A percentile compares a stretch with the other conserved stretches of the same genome.
These are phyloP conservation scores for Nothocercus julius DNA, from an alignment of 2,113 vertebrate genomes.

Conservation along the genomic window DNA sequence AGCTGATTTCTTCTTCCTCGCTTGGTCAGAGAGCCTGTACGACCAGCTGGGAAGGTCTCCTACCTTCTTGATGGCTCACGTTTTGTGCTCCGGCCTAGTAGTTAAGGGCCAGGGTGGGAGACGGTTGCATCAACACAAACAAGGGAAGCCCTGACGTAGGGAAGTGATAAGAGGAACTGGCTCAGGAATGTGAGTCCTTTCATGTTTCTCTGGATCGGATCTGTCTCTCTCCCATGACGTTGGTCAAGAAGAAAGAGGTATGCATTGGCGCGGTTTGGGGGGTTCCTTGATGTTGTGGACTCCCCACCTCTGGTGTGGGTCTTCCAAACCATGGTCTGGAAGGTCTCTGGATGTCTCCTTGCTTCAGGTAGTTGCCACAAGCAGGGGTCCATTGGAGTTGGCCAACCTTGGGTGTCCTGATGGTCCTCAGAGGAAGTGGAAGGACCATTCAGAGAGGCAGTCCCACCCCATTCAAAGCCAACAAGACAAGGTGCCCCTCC, in stretches of 20 bases:
- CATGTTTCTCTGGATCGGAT: accelerated
- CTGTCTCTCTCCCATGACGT: accelerated
- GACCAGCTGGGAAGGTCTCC: neutral
- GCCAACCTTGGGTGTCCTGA: neutral
- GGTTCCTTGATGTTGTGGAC: neutral
- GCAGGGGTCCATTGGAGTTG: accelerated
- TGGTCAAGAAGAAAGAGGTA: neutral
- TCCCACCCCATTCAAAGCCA: neutral
- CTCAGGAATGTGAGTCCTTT: neutral
- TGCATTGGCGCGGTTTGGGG: neutral
- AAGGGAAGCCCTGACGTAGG: neutral
- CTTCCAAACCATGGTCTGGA: neutral
- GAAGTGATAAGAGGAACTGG: accelerated
- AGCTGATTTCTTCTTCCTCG: neutral
- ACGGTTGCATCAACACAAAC: neutral
- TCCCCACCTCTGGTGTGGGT: accelerated
- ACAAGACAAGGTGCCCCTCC: neutral
- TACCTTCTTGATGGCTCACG: neutral
- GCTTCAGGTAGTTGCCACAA: neutral
- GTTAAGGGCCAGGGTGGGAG: neutral
- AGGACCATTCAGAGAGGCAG: accelerated
- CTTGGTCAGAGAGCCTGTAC: neutral
- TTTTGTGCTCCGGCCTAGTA: too few species aligned
- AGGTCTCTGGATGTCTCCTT: neutral
- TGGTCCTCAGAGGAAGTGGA: too few species aligned